Percentiles rank a stretch among this genome's conserved stretches.
Conservation (phyloP, 1,140 invertebrate genomes). For the Caenorhabditis elegans region WBcel235 BX284604.4:9626501-9627000, state of each 20-base stretch:
- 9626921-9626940: constrained; percentile 44
- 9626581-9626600: background rate
- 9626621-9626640: background rate
- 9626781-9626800: background rate
- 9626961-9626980: background rate
- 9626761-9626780: constrained; percentile 10
- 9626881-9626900: constrained; percentile 63
- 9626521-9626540: constrained; percentile 22
- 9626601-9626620: background rate
- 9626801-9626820: constrained; percentile 29
- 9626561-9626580: constrained; percentile 20
- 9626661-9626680: constrained; percentile 41
- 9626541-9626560: constrained; percentile 26
- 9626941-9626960: constrained; percentile 53
- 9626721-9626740: constrained; percentile 8
- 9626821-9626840: constrained; percentile 59
- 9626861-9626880: constrained; percentile 63
- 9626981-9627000: background rate
- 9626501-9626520: background rate
- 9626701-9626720: constrained; percentile 38
- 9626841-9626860: constrained; percentile 61
- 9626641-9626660: constrained; percentile 33
- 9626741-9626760: constrained; percentile 33
- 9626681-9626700: constrained; percentile 46
- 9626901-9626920: constrained; percentile 49